A percentile compares a stretch with the other conserved stretches of the same genome.
Conservation (phyloP, 1,140 invertebrate species). For the Lethrus apterus region DNA sequence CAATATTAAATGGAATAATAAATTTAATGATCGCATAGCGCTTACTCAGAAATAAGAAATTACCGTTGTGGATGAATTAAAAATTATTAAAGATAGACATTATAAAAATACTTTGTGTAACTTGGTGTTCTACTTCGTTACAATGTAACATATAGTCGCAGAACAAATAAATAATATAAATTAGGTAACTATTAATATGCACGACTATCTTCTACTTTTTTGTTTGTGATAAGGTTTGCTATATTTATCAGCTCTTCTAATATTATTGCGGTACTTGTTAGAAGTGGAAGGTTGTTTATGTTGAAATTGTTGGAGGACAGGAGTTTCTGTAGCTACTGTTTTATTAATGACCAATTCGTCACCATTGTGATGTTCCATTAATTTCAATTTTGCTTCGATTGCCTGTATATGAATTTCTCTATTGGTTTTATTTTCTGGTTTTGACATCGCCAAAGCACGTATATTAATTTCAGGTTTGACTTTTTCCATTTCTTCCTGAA, state of each 20-base stretch:
- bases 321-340: slow-evolving; percentile 51
- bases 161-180: no score
- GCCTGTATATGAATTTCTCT: slow-evolving; percentile 73
- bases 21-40: no score
- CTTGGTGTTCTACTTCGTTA: no score
- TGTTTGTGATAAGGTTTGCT: slow-evolving; percentile 10
- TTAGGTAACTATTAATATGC: no score
- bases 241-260: not conserved
- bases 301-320: slow-evolving; percentile 60
- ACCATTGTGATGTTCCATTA: slow-evolving; percentile 61
- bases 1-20: no score
- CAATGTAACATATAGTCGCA: no score
- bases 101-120: no score
- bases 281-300: slow-evolving; percentile 29
- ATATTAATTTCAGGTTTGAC: slow-evolving; percentile 67
- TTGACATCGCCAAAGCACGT: slow-evolving; percentile 63
- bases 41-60: no score
- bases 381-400: slow-evolving; percentile 78
- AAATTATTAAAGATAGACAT: no score
- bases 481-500: slow-evolving; percentile 64
- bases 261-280: not conserved
- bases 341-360: slow-evolving; percentile 69
- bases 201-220: slow-evolving; percentile 2
- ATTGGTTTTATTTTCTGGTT: slow-evolving; percentile 61
- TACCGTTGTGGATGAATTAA: no score